Conservation (phyloP, 1,140 invertebrate genomes). For the Uloborus diversus region DNA sequence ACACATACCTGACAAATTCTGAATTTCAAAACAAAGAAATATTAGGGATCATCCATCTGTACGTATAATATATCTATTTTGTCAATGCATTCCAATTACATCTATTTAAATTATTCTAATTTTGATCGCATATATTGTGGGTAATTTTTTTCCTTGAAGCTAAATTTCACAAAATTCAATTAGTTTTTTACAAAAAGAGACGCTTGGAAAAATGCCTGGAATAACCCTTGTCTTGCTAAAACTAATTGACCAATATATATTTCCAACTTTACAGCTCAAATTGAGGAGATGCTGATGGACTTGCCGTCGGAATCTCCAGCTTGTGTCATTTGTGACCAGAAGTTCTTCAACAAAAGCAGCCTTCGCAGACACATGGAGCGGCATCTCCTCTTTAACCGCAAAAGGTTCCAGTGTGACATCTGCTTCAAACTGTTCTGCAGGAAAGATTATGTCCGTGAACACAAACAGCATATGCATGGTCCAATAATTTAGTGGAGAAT, state of each 20-base stretch:
- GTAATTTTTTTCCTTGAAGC: too few species aligned
- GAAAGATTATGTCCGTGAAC: slow-evolving; percentile 61
- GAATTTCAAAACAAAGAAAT: too few species aligned
- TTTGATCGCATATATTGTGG: too few species aligned
- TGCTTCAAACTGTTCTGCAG: slow-evolving; percentile 59
- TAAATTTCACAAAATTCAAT: too few species aligned
- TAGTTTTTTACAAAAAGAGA: too few species aligned
- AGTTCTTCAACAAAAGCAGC: slow-evolving; percentile 45
- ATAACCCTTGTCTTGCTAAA: too few species aligned
- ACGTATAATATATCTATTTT: too few species aligned
- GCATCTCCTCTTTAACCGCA: slow-evolving; percentile 53
- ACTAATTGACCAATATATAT: neutral
- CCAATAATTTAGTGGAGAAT: neutral
- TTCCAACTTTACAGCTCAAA: slow-evolving; percentile 7
- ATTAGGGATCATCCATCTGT: too few species aligned
- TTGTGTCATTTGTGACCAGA: slow-evolving; percentile 34
- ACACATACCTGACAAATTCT: too few species aligned
- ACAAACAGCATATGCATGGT: slow-evolving; percentile 56
- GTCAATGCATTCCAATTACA: too few species aligned
- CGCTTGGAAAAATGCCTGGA: too few species aligned
- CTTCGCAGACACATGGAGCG: slow-evolving; percentile 58
- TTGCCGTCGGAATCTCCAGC: slow-evolving; percentile 25
- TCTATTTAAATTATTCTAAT: too few species aligned
- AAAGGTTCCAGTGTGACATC: slow-evolving; percentile 60
- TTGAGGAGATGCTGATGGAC: slow-evolving; percentile 28